phyloP scores from a whole-genome alignment of 1,140 invertebrate species.

The Agraylea sexmaculata region DNA sequence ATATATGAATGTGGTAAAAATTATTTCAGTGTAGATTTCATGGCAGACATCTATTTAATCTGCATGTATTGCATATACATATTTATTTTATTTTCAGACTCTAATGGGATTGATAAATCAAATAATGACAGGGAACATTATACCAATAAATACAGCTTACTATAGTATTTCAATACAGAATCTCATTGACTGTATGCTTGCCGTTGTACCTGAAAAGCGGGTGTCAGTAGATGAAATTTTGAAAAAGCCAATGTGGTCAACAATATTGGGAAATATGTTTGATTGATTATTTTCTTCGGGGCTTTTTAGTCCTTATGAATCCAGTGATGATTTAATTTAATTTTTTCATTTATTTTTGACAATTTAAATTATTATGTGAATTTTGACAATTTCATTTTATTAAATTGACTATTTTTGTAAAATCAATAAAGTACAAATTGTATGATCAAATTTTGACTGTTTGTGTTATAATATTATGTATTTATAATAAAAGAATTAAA shows the following conservation, averaged over 20 bases:
- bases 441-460: no score
- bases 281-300: no score
- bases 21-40: constrained; percentile 2
- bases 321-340: constrained; percentile 2
- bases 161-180: constrained; percentile 40
- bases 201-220: constrained; percentile 37
- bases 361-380: not conserved
- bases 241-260: constrained; percentile 29
- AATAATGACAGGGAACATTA: constrained; percentile 38
- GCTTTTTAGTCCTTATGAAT: no score
- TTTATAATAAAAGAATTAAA: no score
- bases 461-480: no score
- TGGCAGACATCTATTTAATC: constrained; percentile 4
- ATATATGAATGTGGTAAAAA: not conserved
- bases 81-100: constrained; percentile 27
- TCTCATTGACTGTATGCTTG: constrained; percentile 39
- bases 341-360: not conserved
- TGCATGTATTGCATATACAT: not conserved
- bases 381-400: not conserved
- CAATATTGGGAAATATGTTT: constrained; percentile 31
- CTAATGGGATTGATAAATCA: constrained; percentile 39
- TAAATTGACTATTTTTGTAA: not conserved
- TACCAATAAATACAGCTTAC: constrained; percentile 33
- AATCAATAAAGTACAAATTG: no score
- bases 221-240: constrained; percentile 35